Percentiles rank a stretch among this genome's conserved stretches.
Evolutionary conservation across 1,140 invertebrate species (phyloP).

Genomic region (Dolichoris vasculosae): DNA sequence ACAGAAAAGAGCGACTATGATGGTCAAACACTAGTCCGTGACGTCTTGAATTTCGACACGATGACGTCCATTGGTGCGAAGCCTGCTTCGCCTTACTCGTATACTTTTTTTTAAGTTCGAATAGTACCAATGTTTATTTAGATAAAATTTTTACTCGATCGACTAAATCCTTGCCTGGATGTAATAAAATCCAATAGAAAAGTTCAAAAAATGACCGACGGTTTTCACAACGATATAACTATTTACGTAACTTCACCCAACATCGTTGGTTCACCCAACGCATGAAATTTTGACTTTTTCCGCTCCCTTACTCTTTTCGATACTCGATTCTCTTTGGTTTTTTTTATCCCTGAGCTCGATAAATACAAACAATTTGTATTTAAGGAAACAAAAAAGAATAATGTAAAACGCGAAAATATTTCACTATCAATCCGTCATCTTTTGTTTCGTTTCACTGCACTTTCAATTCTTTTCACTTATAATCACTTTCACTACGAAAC

Average conservation of each 20-base stretch:
- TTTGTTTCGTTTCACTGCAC: conserved; percentile 40
- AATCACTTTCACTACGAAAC: conserved; percentile 28
- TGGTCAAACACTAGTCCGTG: conserved; percentile 19
- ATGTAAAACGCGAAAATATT: neutral
- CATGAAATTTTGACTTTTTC: neutral
- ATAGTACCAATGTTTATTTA: neutral
- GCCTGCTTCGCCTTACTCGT: conserved; percentile 8
- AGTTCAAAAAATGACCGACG: neutral
- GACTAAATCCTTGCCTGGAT: neutral
- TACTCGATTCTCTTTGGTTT: conserved; percentile 23
- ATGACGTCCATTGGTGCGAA: conserved; percentile 39
- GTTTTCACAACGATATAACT: neutral
- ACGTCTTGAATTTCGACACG: neutral
- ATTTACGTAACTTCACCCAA: conserved; percentile 69
- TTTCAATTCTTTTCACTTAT: conserved; percentile 34
- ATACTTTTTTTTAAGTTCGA: neutral
- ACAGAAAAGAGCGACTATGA: neutral
- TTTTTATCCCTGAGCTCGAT: conserved; percentile 4
- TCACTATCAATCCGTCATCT: conserved; percentile 40
- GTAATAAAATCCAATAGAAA: neutral
- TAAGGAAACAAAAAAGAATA: neutral
- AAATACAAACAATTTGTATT: too few species aligned
- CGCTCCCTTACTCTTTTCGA: neutral
- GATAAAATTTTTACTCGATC: neutral
- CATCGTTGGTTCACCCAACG: conserved; percentile 57